phyloP scores from a whole-genome alignment of 23 tunicate species.

The Halocynthia roretzi region DNA sequence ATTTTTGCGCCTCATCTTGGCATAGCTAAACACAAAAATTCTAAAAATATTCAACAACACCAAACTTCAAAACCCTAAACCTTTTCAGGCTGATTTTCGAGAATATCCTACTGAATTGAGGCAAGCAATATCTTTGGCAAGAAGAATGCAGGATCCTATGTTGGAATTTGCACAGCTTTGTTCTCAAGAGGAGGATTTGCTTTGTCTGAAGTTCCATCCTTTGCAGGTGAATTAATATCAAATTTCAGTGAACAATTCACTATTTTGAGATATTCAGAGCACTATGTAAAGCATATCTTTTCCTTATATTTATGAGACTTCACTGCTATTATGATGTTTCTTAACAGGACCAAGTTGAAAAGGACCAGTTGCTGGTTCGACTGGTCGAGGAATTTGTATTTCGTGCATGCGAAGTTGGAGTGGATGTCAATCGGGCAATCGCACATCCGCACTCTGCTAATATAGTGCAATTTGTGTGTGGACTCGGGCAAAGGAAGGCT shows the following conservation, averaged over 20 bases:
- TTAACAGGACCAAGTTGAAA: conserved; percentile 57
- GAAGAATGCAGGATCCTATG: conserved; percentile 85
- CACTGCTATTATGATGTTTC: not conserved
- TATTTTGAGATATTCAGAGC: too few relatives aligned
- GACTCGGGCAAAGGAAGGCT: conserved; percentile 93
- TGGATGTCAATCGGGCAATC: conserved; percentile 88
- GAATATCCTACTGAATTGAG: conserved; percentile 88
- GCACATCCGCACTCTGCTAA: conserved; percentile 86
- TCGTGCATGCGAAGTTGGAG: conserved; percentile 93
- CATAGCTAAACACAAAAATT: too few relatives aligned
- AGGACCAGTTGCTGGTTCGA: conserved; percentile 68
- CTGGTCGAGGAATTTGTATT: conserved; percentile 86
- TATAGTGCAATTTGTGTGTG: conserved; percentile 91
- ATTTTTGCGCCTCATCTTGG: too few relatives aligned
- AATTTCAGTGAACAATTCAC: too few relatives aligned
- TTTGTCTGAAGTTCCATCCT: conserved; percentile 77
- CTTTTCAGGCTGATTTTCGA: conserved; percentile 65
- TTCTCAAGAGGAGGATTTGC: conserved; percentile 78
- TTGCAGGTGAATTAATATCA: conserved; percentile 35
- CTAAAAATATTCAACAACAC: not conserved
- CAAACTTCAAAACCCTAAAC: not conserved
- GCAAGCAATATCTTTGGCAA: conserved; percentile 81
- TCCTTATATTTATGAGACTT: not conserved
- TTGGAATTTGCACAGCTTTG: conserved; percentile 93
- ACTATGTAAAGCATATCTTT: too few relatives aligned